Evolutionary conservation across 2,888 invertebrate species (phyloP).

Genomic region (Cheilosia vernalis): DNA sequence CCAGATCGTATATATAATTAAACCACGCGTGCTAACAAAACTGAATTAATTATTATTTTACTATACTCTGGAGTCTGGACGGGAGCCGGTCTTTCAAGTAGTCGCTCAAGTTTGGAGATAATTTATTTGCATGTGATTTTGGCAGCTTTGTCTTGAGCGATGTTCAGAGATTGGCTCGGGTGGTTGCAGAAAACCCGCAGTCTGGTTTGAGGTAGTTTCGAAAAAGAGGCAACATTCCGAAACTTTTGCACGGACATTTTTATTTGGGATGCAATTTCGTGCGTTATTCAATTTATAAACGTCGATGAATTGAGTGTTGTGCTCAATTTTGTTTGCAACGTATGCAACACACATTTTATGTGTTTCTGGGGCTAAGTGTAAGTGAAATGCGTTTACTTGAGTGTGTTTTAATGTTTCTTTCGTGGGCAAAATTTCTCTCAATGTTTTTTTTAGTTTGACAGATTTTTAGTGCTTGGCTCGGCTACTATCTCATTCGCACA

Average conservation of each 20-base stretch:
- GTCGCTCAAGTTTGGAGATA: constrained; percentile 7
- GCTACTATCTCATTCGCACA: too few relatives aligned
- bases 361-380: too few relatives aligned
- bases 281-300: constrained; percentile 7
- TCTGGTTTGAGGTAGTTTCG: neutral
- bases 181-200: neutral
- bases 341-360: too few relatives aligned
- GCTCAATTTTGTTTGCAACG: too few relatives aligned
- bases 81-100: constrained; percentile 46
- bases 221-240: constrained; percentile 19
- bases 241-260: constrained; percentile 1
- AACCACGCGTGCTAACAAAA: constrained; percentile 48
- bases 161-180: neutral
- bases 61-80: neutral
- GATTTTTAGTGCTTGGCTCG: too few relatives aligned
- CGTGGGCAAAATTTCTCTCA: too few relatives aligned
- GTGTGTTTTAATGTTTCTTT: too few relatives aligned
- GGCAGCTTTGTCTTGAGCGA: constrained; percentile 13
- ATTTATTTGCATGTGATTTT: constrained; percentile 51
- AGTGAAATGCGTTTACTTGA: too few relatives aligned
- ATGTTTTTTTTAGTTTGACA: too few relatives aligned
- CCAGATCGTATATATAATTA: neutral
- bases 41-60: constrained; percentile 45
- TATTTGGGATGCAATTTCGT: constrained; percentile 12
- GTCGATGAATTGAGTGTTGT: constrained; percentile 2